Evolutionary conservation across 2,888 invertebrate species (phyloP).

Genomic region (Leptinotarsa tumamoca): DNA sequence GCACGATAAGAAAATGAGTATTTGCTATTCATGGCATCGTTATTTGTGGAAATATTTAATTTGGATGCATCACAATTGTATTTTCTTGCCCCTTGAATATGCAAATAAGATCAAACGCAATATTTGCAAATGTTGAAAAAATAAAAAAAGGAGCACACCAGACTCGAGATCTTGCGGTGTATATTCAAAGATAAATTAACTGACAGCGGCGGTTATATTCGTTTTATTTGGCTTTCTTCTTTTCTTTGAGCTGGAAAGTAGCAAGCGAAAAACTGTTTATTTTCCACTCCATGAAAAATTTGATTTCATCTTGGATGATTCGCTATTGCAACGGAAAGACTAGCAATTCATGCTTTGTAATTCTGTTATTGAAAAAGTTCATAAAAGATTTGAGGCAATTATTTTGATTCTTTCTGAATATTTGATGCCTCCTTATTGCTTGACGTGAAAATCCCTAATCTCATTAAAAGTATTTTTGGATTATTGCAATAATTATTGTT

Average conservation of each 20-base stretch:
- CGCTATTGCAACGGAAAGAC: no score
- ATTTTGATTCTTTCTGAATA: no score
- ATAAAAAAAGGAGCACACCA: not conserved
- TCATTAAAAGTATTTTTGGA: no score
- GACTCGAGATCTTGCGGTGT: not conserved
- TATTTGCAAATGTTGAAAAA: not conserved
- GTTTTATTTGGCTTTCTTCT: not conserved
- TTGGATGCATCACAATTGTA: not conserved
- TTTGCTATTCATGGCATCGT: not conserved
- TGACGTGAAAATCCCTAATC: no score
- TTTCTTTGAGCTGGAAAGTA: not conserved
- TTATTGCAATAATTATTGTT: no score
- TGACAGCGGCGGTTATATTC: not conserved
- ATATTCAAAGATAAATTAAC: not conserved
- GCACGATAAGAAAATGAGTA: not conserved
- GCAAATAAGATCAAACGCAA: not conserved
- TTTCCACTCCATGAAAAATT: not conserved
- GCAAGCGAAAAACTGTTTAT: not conserved
- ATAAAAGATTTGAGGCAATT: no score
- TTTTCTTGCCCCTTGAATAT: not conserved
- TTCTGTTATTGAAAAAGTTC: no score
- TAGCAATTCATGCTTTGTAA: no score
- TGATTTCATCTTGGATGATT: not conserved
- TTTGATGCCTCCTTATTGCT: no score
- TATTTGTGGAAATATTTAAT: no score